phyloP scores from a whole-genome alignment of 2,797 vertebrate genomes.

The Iguana delicatissima region DNA sequence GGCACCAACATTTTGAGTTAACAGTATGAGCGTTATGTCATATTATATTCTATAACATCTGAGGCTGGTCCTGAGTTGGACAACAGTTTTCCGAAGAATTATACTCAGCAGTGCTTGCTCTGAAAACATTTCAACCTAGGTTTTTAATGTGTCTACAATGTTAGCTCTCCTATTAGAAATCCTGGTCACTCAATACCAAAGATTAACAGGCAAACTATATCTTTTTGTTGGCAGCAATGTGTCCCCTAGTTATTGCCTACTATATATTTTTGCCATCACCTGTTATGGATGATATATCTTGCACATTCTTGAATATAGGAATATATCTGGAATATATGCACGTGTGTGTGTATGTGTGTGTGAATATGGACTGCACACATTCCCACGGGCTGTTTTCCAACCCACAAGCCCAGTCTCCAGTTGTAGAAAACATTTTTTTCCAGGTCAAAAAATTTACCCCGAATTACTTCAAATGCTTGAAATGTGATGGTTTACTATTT shows the following conservation, averaged over 20 bases:
- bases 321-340: too few species aligned
- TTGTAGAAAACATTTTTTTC: too few species aligned
- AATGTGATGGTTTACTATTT: not conserved
- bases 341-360: too few species aligned
- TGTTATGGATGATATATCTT: not conserved
- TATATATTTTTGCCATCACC: not conserved
- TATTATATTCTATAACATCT: not conserved
- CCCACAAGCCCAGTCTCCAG: too few species aligned
- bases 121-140: not conserved
- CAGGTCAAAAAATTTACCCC: too few species aligned
- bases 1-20: too few species aligned
- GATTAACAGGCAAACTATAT: not conserved
- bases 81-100: not conserved
- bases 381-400: too few species aligned
- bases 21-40: not conserved
- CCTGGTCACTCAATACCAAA: not conserved
- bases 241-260: not conserved
- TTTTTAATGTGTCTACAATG: not conserved
- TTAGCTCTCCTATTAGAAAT: conserved; percentile 21
- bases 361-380: too few species aligned
- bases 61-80: not conserved
- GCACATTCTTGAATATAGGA: not conserved
- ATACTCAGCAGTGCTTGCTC: not conserved
- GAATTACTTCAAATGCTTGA: not conserved
- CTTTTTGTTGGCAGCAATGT: not conserved